Evolutionary conservation across 1,140 invertebrate species (phyloP).

Genomic region (Nilaparvata lugens): DNA sequence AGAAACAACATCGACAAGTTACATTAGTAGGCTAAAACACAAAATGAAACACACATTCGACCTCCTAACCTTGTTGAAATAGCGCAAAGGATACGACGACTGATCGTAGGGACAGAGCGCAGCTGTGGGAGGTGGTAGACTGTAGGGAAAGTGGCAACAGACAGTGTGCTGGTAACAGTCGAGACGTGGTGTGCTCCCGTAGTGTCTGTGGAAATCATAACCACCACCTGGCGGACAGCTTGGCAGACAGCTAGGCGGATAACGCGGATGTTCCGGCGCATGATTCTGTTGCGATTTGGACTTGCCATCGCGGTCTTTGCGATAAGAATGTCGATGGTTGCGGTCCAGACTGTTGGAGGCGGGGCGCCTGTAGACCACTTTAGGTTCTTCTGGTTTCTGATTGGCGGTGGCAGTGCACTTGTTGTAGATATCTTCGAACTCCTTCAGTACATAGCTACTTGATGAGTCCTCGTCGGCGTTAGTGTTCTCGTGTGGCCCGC

Average conservation of each 20-base stretch:
- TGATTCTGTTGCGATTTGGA: slow-evolving; percentile 12
- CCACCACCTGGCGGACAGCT: slow-evolving; percentile 6
- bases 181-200: slow-evolving; percentile 11
- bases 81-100: background rate
- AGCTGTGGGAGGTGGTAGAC: background rate
- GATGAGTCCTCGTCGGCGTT: background rate
- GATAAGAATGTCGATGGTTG: background rate
- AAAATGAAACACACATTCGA: no score
- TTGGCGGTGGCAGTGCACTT: background rate
- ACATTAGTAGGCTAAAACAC: no score
- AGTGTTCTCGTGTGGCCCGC: background rate
- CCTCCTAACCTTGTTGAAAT: background rate
- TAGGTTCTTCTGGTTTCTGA: slow-evolving; percentile 3
- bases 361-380: slow-evolving; percentile 2
- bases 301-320: slow-evolving; percentile 11
- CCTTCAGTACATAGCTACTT: background rate
- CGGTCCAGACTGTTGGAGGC: slow-evolving; percentile 7
- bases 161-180: slow-evolving; percentile 9
- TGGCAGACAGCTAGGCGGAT: slow-evolving; percentile 4
- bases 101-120: slow-evolving; percentile 10
- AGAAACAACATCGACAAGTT: no score
- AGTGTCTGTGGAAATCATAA: slow-evolving; percentile 7
- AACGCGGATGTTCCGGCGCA: background rate
- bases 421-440: background rate
- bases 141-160: background rate